These are phyloP conservation scores for Siderastrea radians DNA, from an alignment of 92 coral and sea anemone genomes.

Conservation along the genomic window DNA sequence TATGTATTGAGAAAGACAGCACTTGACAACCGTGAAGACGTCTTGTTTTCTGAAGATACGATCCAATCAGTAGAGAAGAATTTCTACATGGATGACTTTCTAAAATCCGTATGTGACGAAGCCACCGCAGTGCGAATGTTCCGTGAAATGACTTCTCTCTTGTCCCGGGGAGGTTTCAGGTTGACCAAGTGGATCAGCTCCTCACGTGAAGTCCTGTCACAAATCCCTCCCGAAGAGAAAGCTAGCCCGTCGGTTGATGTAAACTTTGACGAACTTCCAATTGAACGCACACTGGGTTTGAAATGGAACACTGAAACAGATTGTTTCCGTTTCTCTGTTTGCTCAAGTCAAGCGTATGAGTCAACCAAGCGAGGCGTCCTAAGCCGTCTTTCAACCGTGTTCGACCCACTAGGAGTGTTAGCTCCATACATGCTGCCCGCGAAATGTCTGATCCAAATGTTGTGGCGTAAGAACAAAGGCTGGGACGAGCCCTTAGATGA, in stretches of 20 bases:
- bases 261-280: constrained; percentile 61
- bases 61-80: constrained; percentile 52
- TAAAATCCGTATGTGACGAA: constrained; percentile 65
- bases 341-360: constrained; percentile 29
- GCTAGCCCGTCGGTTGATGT: constrained; percentile 38
- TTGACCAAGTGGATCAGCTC: constrained; percentile 55
- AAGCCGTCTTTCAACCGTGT: constrained; percentile 58
- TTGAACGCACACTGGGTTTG: constrained; percentile 72
- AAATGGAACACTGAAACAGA: constrained; percentile 77
- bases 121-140: constrained; percentile 42
- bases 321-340: constrained; percentile 51
- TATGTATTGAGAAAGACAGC: constrained; percentile 77
- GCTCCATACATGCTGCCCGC: too few relatives aligned
- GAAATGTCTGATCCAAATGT: constrained; percentile 54
- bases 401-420: constrained; percentile 72
- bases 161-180: constrained; percentile 48
- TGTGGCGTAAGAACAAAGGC: constrained; percentile 58
- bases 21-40: constrained; percentile 56
- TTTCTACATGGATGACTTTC: constrained; percentile 72
- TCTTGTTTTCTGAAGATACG: constrained; percentile 39
- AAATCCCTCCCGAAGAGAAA: constrained; percentile 46
- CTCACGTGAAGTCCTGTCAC: constrained; percentile 25
- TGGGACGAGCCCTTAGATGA: constrained; percentile 69
- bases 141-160: constrained; percentile 11
- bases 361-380: constrained; percentile 52